Evolutionary conservation across 2,797 vertebrate species (phyloP), one percentile per base, ranked within the genome.

Genomic region (Nannoperca obscura): DNA sequence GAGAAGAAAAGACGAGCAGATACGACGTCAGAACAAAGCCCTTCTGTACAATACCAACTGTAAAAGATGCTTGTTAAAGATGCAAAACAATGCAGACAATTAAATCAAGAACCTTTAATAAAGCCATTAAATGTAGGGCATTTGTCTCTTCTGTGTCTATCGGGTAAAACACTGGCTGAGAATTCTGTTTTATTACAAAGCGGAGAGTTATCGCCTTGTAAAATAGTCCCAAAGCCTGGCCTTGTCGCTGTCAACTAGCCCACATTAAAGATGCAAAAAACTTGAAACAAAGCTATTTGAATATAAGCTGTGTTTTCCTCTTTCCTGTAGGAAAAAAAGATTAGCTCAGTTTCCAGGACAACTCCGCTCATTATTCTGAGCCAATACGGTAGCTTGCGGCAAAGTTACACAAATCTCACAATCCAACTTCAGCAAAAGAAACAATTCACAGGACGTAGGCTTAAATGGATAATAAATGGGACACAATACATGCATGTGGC

Each of bases 311-410:
- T 52, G 66, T 61, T 85, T 85, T 70, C 34, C 54, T 75, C 59
- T 60, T 67, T 81, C 74, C 78, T 85, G 58, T 61, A 74, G 44
- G 63, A 32, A 64, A 60, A 57, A 65, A 69, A 34, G 59, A 82
- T 80, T 57, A 81, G 81, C 66, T 82, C 57, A 14, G 85, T 90
- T 92, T 85, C 84, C 82, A 90, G 76, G 86, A 88, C 78, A 85
- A 89, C 73, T 77, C 38, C 0, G 65, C 84, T 90, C 57, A 77
- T 81, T 83, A 88, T 88, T 89, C 55, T 22, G 80, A 63, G 68
- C 36, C 34, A 57, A 77, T 74, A 46, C 17, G 55, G 49, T 60
- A 17, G 82, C 86, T 81, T 11, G 53, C 13, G 36, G 80, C 72
- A 68, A 82, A 80, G 76, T 76, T 74, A 69, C 40, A 84, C 68